These are phyloP conservation scores for Daubentonia madagascariensis DNA, from an alignment of 2,113 vertebrate genomes.

Conservation along the genomic window DNA sequence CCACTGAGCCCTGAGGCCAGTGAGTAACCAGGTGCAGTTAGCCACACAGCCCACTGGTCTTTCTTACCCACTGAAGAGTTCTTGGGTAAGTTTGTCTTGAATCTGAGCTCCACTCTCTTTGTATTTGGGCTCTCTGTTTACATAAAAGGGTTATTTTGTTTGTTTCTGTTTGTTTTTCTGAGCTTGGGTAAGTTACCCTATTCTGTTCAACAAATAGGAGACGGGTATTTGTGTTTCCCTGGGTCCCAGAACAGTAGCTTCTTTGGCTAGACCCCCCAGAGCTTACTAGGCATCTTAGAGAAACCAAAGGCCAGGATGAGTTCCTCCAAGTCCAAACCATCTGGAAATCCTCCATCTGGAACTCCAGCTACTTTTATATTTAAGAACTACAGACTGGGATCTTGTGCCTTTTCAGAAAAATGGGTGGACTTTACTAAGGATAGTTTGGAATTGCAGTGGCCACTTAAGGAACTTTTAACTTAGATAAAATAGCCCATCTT, in stretches of 20 bases:
- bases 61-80: not conserved
- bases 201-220: not conserved
- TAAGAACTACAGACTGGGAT: not conserved
- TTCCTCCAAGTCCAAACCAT: not conserved
- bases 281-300: not conserved
- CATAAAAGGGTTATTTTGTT: not conserved
- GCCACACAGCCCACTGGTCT: too few species aligned
- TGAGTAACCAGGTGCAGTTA: not conserved
- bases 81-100: not conserved
- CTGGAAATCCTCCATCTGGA: not conserved
- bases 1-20: not conserved
- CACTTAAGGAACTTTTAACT: not conserved
- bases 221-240: not conserved
- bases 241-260: not conserved
- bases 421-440: not conserved
- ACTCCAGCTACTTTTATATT: not conserved
- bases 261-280: not conserved
- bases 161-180: not conserved
- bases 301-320: not conserved
- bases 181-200: not conserved
- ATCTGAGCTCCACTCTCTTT: not conserved
- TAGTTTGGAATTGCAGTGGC: not conserved
- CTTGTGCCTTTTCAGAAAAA: not conserved
- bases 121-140: not conserved
- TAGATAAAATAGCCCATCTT: not conserved